These are phyloP conservation scores for Anorthoa munda DNA, from an alignment of 2,888 invertebrate species.

Conservation along the genomic window DNA sequence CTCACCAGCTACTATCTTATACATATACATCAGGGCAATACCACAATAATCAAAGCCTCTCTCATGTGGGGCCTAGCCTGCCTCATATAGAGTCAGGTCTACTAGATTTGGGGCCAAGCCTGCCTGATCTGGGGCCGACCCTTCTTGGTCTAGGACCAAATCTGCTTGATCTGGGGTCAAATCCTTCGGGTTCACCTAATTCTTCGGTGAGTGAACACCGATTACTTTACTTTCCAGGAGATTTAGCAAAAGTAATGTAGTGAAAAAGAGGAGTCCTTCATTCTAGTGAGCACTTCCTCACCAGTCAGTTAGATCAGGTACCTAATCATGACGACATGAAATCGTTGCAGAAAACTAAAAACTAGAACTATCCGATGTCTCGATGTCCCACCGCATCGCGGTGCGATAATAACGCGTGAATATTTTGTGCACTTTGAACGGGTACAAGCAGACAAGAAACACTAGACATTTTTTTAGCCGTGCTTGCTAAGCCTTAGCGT, in stretches of 20 bases:
- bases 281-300: neutral
- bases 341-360: neutral
- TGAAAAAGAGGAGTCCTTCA: neutral
- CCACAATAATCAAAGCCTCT: neutral
- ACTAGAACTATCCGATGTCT: neutral
- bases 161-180: neutral
- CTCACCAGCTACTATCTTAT: neutral
- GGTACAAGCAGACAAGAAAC: too few relatives aligned
- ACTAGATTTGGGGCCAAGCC: neutral
- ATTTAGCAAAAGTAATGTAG: neutral
- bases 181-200: neutral
- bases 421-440: too few relatives aligned
- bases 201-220: slow-evolving; percentile 17
- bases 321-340: neutral
- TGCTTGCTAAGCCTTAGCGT: too few relatives aligned
- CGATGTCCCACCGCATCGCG: too few relatives aligned
- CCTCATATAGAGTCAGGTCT: slow-evolving; percentile 5
- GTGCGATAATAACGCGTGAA: too few relatives aligned
- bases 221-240: neutral
- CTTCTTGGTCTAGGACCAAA: neutral
- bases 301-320: too few relatives aligned
- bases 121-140: slow-evolving; percentile 4
- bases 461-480: too few relatives aligned
- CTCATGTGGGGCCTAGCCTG: neutral
- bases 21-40: neutral